Evolutionary conservation across 2,797 vertebrate genomes (phyloP), one percentile per base, ranked within the genome.

Genomic region (Pipistrellus kuhlii): DNA sequence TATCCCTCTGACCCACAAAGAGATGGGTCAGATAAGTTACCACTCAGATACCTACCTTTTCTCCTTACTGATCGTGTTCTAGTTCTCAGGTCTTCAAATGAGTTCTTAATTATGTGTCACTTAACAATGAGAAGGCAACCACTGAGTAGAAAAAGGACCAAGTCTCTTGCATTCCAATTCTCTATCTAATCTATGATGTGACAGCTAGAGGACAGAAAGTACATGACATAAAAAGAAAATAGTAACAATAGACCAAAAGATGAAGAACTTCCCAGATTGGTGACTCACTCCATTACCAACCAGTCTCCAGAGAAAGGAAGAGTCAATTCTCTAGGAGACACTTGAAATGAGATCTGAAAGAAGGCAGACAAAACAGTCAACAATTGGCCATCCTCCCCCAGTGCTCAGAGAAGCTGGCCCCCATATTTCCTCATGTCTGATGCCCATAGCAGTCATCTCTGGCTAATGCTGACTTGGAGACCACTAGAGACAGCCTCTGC

Each of bases 331-430:
- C 83, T 85, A 51, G 25, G 76, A 57, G 48, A 76, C 51, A 85
- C 77, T 41, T 32, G 48, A 87, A 92, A 86, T 64, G 41, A 82
- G 62, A 88, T 46, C 71, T 81, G 21, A 95, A 91, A 78, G 53
- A 91, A 85, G n/a, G 10, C 48, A 30, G 27, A 94, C 38, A 72
- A 51, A 84, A 78, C 18, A 73, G 41, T 46, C 23, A 66, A 72
- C 51, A 81, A 69, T 0, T 85, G 48, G 55, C 25, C 7, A 20
- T 13, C 1, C 2, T 72, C 46, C 17, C 13, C 15, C 8, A 59
- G 55, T 32, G 35, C n/a, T 84, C 83, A n/a, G 21, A 93, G 53
- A 62, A 66, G 46, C 46, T 83, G 53, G 15, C 25, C 48, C 11
- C 59, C 1, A 32, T 18, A 53, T 75, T 88, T 90, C 35, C 71